A percentile compares a stretch with the other conserved stretches of the same genome.
Conservation (phyloP, 2,888 invertebrate genomes). For the Lepetodrilus schrolli region DNA sequence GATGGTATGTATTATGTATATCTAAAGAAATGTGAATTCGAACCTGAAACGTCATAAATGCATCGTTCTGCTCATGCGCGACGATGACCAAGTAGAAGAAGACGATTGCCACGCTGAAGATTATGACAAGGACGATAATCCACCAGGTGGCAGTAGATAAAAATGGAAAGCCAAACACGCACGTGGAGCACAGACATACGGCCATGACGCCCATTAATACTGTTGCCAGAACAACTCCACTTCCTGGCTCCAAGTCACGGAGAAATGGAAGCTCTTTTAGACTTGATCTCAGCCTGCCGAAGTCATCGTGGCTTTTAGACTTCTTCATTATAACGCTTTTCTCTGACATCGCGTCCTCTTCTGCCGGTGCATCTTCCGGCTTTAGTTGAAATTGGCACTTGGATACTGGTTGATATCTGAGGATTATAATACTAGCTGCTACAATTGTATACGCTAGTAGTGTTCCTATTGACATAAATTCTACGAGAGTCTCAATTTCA, state of each 20-base stretch:
- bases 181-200: conserved; percentile 75
- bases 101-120: conserved; percentile 64
- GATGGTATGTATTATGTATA: neutral
- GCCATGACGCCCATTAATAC: conserved; percentile 79
- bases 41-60: conserved; percentile 74
- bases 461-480: conserved; percentile 96
- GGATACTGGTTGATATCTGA: conserved; percentile 81
- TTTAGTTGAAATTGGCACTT: conserved; percentile 72
- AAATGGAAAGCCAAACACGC: conserved; percentile 78
- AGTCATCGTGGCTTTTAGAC: conserved; percentile 76
- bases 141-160: conserved; percentile 80
- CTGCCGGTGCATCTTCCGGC: conserved; percentile 57
- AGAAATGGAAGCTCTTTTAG: conserved; percentile 85
- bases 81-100: conserved; percentile 70
- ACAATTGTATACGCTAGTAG: conserved; percentile 95
- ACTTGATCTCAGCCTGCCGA: conserved; percentile 83
- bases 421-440: conserved; percentile 89
- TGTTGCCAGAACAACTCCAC: conserved; percentile 82
- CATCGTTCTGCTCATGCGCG: conserved; percentile 74
- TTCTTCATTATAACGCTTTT: conserved; percentile 61
- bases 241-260: conserved; percentile 85
- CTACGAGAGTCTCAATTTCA: conserved; percentile 91
- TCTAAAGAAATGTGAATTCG: neutral
- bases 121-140: conserved; percentile 79
- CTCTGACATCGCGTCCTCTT: conserved; percentile 47